Base-by-base conservation (phyloP, 2,113 vertebrate species). In the Tauraco erythrolophus region DNA sequence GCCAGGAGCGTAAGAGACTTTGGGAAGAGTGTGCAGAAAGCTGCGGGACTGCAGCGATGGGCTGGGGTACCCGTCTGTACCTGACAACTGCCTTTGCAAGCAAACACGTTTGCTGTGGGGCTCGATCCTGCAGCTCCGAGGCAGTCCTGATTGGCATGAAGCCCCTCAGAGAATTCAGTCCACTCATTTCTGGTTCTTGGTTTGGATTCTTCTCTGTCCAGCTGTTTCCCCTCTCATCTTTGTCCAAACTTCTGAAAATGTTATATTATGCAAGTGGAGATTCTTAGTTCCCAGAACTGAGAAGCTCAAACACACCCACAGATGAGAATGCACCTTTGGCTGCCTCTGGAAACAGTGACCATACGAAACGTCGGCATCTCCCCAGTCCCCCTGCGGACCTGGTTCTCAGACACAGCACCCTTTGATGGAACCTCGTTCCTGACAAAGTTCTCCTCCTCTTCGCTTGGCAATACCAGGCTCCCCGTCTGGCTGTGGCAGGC, bases 71-170 rank as follows among this genome's bases (percentile, higher is more conserved):
- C 71, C 24, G 17, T 31, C 39, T 12, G 0, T 10, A 3, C 24
- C 48, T 14, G 10, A 3, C 27, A 54, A 57, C 37, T 45, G 70
- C 54, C 58, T 83, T 19, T 25, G 58, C 28, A 37, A 28, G 28
- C 2, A 5, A 23, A 19, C 71, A 12, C 39, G 1, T n/a, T 9
- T 24, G 50, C 48, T 43, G 28, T 0, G 1, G 23, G 12, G 10
- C 33, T 19, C 3, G 43, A 16, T 19, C 43, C 84, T 45, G 61
- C 35, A 27, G 22, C 19, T 12, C 7, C 4, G 1, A 2, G 24
- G 4, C 1, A 11, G n/a, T 33, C 50, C 60, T 8, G 27, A 30
- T 8, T 45, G 3, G 14, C 53, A 2, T 1, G 27, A 14, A 31
- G 14, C 15, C 41, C 33, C 23, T 41, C 4, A 1, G 35, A 76